Conservation (phyloP, 2,113 vertebrate genomes). For the Neolamprologus hecqui region DNA sequence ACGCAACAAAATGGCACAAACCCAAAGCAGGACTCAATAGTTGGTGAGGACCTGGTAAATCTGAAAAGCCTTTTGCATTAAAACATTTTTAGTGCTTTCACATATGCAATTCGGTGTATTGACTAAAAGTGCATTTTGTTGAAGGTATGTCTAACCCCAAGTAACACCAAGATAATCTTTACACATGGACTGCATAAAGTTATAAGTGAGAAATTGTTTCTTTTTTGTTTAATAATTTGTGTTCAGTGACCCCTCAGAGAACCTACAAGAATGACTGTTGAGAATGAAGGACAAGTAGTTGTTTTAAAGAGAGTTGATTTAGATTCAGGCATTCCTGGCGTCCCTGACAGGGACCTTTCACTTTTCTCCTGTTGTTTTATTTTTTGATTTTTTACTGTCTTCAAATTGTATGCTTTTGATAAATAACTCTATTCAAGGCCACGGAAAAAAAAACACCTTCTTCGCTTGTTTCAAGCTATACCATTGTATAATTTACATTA, state of each 20-base stretch:
- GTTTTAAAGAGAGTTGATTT: background rate
- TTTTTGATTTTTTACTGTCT: background rate
- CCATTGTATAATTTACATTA: background rate
- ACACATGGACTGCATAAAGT: background rate
- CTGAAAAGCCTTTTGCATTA: background rate
- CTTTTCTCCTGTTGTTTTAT: background rate
- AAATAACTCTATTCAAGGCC: background rate
- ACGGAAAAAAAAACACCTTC: rapidly evolving
- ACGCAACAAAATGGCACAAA: background rate
- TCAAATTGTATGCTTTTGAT: background rate
- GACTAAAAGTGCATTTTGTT: background rate
- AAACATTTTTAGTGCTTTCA: background rate
- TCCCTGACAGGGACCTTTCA: background rate
- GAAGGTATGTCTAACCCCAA: background rate
- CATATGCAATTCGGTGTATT: background rate
- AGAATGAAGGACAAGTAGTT: background rate
- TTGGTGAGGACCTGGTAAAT: background rate
- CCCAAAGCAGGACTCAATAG: background rate
- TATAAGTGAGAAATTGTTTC: background rate
- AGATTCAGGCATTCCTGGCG: background rate
- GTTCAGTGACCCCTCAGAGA: background rate
- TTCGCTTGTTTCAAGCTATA: background rate
- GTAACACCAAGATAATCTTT: background rate
- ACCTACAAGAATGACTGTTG: background rate
- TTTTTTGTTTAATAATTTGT: background rate